A percentile compares a stretch with the other conserved stretches of the same genome.
Conservation (phyloP, 2,113 vertebrate species). For the Istiophorus platypterus region DNA sequence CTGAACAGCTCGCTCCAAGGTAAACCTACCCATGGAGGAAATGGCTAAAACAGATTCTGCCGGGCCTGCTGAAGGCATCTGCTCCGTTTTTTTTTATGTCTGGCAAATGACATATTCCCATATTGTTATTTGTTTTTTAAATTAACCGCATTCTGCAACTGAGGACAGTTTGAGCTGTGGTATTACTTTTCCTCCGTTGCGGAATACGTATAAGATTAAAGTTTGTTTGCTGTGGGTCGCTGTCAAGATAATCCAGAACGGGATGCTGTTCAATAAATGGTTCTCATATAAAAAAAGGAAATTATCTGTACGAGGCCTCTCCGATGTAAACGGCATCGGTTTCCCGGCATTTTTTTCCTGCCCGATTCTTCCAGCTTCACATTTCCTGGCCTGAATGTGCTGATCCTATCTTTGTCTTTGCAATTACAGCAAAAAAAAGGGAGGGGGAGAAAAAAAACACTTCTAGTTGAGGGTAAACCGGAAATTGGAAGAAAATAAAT, state of each 20-base stretch:
- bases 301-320: conserved; percentile 1
- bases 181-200: conserved; percentile 20
- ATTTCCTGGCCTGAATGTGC: conserved; percentile 18
- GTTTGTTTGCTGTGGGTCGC: conserved; percentile 10
- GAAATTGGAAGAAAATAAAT: not conserved
- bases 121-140: too few species aligned
- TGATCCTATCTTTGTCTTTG: conserved; percentile 31
- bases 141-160: not conserved
- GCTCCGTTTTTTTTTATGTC: conserved; percentile 22
- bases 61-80: conserved; percentile 63
- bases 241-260: conserved; percentile 24
- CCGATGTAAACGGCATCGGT: conserved; percentile 11
- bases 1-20: not conserved
- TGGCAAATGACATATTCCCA: conserved; percentile 33
- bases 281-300: not conserved
- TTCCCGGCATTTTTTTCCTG: conserved; percentile 21
- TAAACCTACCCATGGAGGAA: conserved; percentile 39
- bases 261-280: conserved; percentile 23
- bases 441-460: too few species aligned
- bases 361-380: not conserved
- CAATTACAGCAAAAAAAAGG: conserved; percentile 30
- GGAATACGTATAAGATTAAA: conserved; percentile 43
- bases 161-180: not conserved
- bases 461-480: not conserved
- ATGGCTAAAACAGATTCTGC: conserved; percentile 69